Evolutionary conservation across 1,140 invertebrate genomes (phyloP), one percentile per base, ranked within the genome.

Genomic region (Cydia strobilella): DNA sequence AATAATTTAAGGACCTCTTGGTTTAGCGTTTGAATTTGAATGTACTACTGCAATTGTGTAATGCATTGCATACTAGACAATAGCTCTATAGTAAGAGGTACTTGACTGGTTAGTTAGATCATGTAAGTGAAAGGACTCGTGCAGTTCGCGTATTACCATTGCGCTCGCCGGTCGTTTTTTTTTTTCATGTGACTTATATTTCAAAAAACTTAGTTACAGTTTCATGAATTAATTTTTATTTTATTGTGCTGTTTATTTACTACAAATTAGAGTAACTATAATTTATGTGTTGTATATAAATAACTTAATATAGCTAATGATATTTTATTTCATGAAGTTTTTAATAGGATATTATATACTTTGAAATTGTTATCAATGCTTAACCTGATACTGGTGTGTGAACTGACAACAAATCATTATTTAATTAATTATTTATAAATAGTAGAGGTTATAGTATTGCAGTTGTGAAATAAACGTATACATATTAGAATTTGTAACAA

Each of bases 121-220:
- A 69, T 69, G 65, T 35, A 35, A 35, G 65, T 69, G 65, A 69
- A 69, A 69, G 65, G 15, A 69, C 65, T 69, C 15, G 9, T 35
- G 27, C 20, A 69, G 65, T 35, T 42, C 65, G 23, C 10, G 65
- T 39, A n/a, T 35, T 69, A 39, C 31, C 13, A 18, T 35, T 69
- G 31, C 31, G n/a, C 27, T 39, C 23, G 25, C 18, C 3, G 18
- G 27, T 39, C 31, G 20, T 42, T 3, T 31, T n/a, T 3, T 31
- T n/a, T 6, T 54, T 54, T 18, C 15, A 15, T 48, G 12, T 48
- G 13, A 1, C n/a, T 51, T 23, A 59, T 1, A 59, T 23, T 59
- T 12, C 20, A 59, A 23, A 23, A 12, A 20, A 20, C 2, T 10
- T 23, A 1, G 20, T 23, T 7, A 59, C 54, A 10, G 20, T 59